These are phyloP conservation scores for Plutomurus gul DNA, from an alignment of 1,140 invertebrate species.

Conservation along the genomic window DNA sequence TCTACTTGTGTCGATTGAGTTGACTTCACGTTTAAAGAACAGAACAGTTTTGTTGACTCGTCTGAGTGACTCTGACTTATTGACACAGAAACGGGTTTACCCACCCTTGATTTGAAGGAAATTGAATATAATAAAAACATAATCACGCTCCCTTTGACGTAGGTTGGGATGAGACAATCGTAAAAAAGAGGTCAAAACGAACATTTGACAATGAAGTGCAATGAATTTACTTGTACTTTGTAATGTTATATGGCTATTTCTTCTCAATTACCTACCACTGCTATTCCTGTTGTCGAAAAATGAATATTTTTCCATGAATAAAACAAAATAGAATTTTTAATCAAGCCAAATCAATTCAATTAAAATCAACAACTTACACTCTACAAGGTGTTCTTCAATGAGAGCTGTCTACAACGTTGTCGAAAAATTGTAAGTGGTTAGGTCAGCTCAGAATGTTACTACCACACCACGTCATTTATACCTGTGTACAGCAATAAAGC, in stretches of 20 bases:
- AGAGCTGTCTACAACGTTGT: background rate
- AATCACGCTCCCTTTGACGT: constrained; percentile 19
- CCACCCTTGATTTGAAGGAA: constrained; percentile 28
- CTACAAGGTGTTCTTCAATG: constrained; percentile 21
- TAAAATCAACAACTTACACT: background rate
- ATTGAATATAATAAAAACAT: constrained; percentile 30
- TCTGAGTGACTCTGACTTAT: constrained; percentile 10
- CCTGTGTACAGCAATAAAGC: no score
- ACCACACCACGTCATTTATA: no score
- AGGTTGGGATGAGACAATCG: constrained; percentile 25
- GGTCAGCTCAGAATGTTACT: no score
- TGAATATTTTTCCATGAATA: constrained; percentile 18
- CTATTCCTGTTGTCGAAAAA: constrained; percentile 16
- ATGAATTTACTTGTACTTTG: constrained; percentile 7
- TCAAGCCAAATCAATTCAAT: constrained; percentile 6
- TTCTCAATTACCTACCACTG: background rate
- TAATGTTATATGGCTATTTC: constrained; percentile 5
- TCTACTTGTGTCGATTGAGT: background rate
- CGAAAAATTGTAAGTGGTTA: no score
- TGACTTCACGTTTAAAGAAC: background rate
- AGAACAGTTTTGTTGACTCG: background rate
- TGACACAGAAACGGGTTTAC: constrained; percentile 26
- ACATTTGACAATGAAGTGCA: constrained; percentile 29
- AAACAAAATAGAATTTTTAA: constrained; percentile 20
- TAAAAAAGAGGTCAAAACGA: constrained; percentile 25